Conservation (phyloP, 2,888 invertebrate species). For the Pristionchus entomophagus region DNA sequence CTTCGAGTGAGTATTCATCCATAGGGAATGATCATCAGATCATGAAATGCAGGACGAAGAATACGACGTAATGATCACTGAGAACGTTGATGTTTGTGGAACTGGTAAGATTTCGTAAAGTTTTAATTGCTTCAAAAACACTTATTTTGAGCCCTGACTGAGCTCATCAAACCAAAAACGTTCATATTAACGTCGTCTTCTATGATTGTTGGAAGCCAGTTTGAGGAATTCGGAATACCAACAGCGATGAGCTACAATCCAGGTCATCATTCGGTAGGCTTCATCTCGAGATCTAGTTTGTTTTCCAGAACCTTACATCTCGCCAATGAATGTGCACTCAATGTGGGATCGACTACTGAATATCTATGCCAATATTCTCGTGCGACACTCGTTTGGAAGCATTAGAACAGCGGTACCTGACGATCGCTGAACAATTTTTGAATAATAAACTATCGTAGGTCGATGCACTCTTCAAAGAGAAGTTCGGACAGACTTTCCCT, state of each 20-base stretch:
- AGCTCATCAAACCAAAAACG: conserved; percentile 3
- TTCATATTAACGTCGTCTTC: neutral
- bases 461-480: neutral
- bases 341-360: neutral
- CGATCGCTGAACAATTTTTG: too few species aligned
- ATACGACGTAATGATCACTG: neutral
- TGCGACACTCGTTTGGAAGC: neutral
- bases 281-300: neutral
- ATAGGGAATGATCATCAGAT: neutral
- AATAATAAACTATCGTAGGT: too few species aligned
- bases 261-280: neutral
- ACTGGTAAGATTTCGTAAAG: neutral
- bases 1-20: neutral
- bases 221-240: conserved; percentile 2
- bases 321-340: neutral
- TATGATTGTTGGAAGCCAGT: neutral
- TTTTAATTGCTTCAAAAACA: neutral
- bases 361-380: neutral
- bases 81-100: conserved; percentile 13
- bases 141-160: neutral
- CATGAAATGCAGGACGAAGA: neutral
- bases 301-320: neutral
- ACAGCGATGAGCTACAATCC: neutral
- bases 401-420: conserved; percentile 20
- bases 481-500: neutral